A percentile compares a stretch with the other conserved stretches of the same genome.
These are phyloP conservation scores for Poeciliopsis infans DNA, from an alignment of 2,797 vertebrate species.

Conservation along the genomic window DNA sequence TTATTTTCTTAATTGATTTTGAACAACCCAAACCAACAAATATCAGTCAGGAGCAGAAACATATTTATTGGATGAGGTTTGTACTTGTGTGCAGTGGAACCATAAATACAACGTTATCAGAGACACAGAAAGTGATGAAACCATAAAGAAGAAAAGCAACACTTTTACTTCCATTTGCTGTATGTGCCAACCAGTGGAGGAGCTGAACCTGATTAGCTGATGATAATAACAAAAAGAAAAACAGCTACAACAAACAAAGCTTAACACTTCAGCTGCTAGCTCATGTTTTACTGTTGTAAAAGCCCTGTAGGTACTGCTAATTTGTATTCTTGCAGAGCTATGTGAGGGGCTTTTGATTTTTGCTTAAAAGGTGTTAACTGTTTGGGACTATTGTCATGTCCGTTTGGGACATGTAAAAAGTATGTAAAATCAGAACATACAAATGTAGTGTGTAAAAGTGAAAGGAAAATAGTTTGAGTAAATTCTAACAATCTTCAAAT, in stretches of 20 bases:
- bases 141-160: background rate
- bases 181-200: background rate
- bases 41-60: background rate
- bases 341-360: background rate
- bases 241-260: constrained; percentile 1
- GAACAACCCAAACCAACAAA: background rate
- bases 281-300: constrained; percentile 11
- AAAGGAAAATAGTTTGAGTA: background rate
- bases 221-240: constrained; percentile 5
- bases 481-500: background rate
- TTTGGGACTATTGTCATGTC: constrained; percentile 4
- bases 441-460: background rate
- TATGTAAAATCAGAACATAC: background rate
- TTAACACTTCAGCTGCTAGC: constrained; percentile 10
- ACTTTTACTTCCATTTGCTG: background rate
- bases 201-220: constrained; percentile 6
- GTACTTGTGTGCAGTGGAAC: background rate
- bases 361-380: background rate
- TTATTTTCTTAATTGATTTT: background rate
- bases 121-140: constrained; percentile 9
- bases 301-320: constrained; percentile 6
- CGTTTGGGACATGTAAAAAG: no score
- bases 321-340: background rate
- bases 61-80: background rate
- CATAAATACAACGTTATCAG: constrained; percentile 26